Evolutionary conservation across 2,888 invertebrate genomes (phyloP), one percentile per base, ranked within the genome.

Genomic region (Folsomia candida): DNA sequence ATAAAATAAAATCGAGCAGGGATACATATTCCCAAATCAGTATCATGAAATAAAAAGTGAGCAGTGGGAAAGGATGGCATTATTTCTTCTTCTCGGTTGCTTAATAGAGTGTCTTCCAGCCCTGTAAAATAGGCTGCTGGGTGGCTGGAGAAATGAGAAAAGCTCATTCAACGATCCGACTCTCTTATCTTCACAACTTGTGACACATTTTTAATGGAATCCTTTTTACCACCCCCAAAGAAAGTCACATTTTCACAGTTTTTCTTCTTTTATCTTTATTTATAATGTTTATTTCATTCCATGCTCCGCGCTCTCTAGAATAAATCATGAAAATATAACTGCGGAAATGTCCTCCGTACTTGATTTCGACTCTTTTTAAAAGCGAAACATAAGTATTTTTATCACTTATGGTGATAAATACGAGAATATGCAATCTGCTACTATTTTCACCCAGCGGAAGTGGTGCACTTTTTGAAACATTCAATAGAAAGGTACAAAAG

Each of bases 141-240:
- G 47, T 11, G 47, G 18, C 18, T 18, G 54, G 54, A 22, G 22
- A 54, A 54, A 54, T 54, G 20, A 54, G 54, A 54, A n/a, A 54
- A 54, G 18, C 22, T 54, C 54, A 64, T 64, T 64, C 63, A 65
- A 25, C 65, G 51, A 74, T 74, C 73, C 71, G 69, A 71, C 73
- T 74, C 67, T 70, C 74, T 74, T 72, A 74, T 74, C 74, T 72
- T 69, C 57, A 69, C 64, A 70, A 72, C 68, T 74, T 72, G 70
- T 72, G 74, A 74, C 74, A 74, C 74, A 72, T 74, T 74, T 74
- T 74, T 74, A 74, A 74, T 74, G 74, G 72, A 70, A 74, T 70
- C 72, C 66, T 71, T 64, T 65, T 63, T 67, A 63, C 62, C 22
- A 37, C 37, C 6, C 37, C 37, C 4, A 4, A 37, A 37, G 37